Percentiles rank a stretch among this genome's conserved stretches.
phyloP scores from a whole-genome alignment of 2,113 vertebrate genomes.

The Panurus biarmicus region DNA sequence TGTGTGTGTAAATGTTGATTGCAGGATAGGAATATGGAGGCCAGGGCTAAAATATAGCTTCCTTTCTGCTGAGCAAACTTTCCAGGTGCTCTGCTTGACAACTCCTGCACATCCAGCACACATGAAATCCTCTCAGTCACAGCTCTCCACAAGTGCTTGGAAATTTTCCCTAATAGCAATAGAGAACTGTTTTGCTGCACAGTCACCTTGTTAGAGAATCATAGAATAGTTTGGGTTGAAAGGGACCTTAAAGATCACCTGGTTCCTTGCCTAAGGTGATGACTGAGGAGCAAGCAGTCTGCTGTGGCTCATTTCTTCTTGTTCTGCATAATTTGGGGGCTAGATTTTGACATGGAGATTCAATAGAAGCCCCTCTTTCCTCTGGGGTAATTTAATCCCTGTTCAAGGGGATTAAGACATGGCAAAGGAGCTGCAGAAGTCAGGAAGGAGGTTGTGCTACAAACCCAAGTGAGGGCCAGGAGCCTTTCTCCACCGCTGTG shows the following conservation, averaged over 20 bases:
- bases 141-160: background rate
- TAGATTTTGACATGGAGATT: background rate
- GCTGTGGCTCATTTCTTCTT: background rate
- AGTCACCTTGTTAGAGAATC: background rate
- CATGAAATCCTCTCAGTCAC: background rate
- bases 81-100: background rate
- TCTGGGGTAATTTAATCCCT: background rate
- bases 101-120: background rate
- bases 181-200: background rate
- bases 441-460: background rate
- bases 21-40: no score
- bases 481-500: background rate
- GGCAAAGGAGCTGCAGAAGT: background rate
- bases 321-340: background rate
- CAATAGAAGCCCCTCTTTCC: background rate
- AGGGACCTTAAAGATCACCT: background rate
- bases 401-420: background rate
- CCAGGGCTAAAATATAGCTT: background rate
- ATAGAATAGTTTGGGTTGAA: background rate
- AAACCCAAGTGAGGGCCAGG: background rate
- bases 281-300: background rate
- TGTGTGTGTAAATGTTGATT: background rate
- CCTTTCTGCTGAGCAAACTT: background rate
- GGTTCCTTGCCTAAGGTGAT: background rate
- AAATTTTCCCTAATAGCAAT: background rate